phyloP scores from a whole-genome alignment of 2,797 vertebrate genomes.

The Rhinophrynus dorsalis region DNA sequence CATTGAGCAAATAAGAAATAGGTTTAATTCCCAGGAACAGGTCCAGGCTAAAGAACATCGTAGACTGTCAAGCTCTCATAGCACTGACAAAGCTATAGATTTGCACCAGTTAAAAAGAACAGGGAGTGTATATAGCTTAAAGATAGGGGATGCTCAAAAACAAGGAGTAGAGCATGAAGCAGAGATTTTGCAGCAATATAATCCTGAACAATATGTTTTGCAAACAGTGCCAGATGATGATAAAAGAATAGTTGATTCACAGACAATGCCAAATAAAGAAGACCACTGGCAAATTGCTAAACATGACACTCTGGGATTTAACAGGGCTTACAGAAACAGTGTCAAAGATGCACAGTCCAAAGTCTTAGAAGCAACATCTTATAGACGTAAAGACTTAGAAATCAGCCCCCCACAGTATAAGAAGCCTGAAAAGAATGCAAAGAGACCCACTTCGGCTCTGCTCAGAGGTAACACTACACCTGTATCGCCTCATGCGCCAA shows the following conservation, averaged over 20 bases:
- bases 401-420: constrained; percentile 58
- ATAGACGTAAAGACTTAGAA: constrained; percentile 75
- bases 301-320: constrained; percentile 66
- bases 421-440: constrained; percentile 58
- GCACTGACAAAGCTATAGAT: constrained; percentile 11
- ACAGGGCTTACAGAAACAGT: constrained; percentile 81
- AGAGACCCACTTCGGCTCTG: constrained; percentile 72
- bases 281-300: constrained; percentile 61
- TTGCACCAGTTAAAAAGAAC: constrained; percentile 26
- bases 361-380: constrained; percentile 87
- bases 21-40: constrained; percentile 59
- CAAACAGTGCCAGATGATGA: constrained; percentile 12
- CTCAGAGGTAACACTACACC: constrained; percentile 59
- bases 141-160: constrained; percentile 61
- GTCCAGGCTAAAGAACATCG: constrained; percentile 28
- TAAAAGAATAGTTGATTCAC: constrained; percentile 46
- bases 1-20: constrained; percentile 68
- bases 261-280: constrained; percentile 62
- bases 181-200: constrained; percentile 28
- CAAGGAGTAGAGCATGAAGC: constrained; percentile 49
- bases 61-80: constrained; percentile 37
- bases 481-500: constrained; percentile 78
- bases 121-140: constrained; percentile 15
- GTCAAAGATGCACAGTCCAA: constrained; percentile 86
- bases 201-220: constrained; percentile 26